A percentile compares a stretch with the other conserved stretches of the same genome.
Evolutionary conservation across 1,140 invertebrate species (phyloP).

Genomic region (Drosophila guanche): DNA sequence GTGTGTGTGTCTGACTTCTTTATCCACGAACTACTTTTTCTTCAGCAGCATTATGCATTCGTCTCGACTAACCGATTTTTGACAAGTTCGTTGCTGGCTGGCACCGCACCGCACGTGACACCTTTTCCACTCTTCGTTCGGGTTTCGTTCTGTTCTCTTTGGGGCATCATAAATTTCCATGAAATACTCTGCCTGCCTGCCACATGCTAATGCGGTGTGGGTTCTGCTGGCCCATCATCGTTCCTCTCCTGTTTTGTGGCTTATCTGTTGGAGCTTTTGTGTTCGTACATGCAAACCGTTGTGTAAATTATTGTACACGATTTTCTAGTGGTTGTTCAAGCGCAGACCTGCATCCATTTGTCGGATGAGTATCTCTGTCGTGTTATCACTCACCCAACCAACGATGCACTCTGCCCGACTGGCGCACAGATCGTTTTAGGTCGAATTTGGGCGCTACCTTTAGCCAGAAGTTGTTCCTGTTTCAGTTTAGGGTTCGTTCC

Average conservation of each 20-base stretch:
- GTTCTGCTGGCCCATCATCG: background rate
- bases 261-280: conserved; percentile 29
- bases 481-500: too few relatives aligned
- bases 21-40: conserved; percentile 48
- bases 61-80: conserved; percentile 61
- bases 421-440: too few relatives aligned
- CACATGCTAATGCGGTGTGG: conserved; percentile 70
- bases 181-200: conserved; percentile 66
- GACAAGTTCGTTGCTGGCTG: conserved; percentile 55
- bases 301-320: conserved; percentile 60
- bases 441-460: too few relatives aligned
- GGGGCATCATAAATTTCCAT: conserved; percentile 72
- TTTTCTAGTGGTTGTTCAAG: conserved; percentile 33
- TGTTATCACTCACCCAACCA: conserved; percentile 42
- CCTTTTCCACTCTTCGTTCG: conserved; percentile 37
- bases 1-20: conserved; percentile 51
- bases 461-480: too few relatives aligned
- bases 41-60: conserved; percentile 60
- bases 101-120: conserved; percentile 67
- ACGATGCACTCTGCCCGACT: too few relatives aligned
- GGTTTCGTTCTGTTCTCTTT: conserved; percentile 29
- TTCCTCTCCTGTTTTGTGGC: conserved; percentile 6
- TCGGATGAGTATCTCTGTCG: conserved; percentile 21
- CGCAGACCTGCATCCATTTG: conserved; percentile 14
- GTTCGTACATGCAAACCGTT: conserved; percentile 51